phyloP scores from a whole-genome alignment of 2,113 vertebrate genomes.

The Vireo altiloquus region DNA sequence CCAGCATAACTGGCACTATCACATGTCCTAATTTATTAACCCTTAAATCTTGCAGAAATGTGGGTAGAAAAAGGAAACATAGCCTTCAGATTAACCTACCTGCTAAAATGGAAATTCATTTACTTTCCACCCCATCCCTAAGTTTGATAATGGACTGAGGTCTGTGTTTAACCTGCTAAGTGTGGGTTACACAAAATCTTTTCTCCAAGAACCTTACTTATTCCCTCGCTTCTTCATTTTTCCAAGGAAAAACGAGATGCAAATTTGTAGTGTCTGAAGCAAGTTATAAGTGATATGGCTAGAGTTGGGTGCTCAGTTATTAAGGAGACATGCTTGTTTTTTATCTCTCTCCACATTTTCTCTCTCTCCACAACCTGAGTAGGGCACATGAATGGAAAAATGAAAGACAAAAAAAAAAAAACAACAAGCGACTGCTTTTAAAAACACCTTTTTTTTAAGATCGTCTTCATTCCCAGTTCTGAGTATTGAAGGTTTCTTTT shows the following conservation, averaged over 20 bases:
- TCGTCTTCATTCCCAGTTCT: neutral
- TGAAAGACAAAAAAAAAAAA: neutral
- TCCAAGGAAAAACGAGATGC: neutral
- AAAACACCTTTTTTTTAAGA: no score
- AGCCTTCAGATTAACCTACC: neutral
- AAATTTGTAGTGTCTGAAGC: neutral
- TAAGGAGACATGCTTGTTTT: neutral
- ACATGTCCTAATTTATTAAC: neutral
- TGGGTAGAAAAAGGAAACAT: neutral
- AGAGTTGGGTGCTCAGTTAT: neutral
- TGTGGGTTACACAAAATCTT: neutral
- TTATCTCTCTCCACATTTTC: neutral
- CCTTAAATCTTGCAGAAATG: neutral
- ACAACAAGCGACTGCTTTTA: neutral
- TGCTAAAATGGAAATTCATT: neutral
- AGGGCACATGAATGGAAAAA: neutral
- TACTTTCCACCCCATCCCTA: neutral
- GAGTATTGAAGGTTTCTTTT: neutral
- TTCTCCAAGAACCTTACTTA: neutral
- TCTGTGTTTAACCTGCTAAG: neutral
- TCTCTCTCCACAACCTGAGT: neutral
- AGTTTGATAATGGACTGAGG: fast-evolving
- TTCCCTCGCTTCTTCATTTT: neutral
- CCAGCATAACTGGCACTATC: neutral
- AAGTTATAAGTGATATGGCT: neutral